phyloP scores from a whole-genome alignment of 2,113 vertebrate species.

The Takifugu bimaculatus region DNA sequence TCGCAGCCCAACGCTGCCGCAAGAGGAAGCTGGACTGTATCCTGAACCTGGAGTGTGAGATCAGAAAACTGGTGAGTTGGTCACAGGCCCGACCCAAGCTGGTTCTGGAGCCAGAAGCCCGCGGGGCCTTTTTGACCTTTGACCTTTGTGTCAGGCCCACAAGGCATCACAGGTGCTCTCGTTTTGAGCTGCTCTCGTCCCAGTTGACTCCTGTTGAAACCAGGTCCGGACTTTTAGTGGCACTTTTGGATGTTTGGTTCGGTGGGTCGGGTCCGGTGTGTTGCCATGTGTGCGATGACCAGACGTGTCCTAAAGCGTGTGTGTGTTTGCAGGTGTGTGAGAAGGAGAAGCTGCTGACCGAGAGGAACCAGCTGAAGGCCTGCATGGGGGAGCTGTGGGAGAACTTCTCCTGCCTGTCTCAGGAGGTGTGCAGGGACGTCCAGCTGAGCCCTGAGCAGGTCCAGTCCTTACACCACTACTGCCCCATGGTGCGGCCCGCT shows the following conservation, averaged over 20 bases:
- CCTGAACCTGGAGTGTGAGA: conserved; percentile 98
- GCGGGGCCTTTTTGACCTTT: not conserved
- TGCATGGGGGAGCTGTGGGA: conserved; percentile 98
- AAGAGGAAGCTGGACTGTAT: conserved; percentile 99
- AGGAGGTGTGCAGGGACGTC: conserved; percentile 95
- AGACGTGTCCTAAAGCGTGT: conserved; percentile 18
- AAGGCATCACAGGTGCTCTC: too few species aligned
- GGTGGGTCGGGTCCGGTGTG: too few species aligned
- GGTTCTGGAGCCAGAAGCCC: too few species aligned
- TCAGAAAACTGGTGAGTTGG: conserved; percentile 86
- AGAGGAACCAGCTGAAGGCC: conserved; percentile 95
- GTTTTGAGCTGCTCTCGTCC: too few species aligned
- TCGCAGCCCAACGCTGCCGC: conserved; percentile 97
- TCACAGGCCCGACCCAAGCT: too few species aligned
- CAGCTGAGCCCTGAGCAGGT: conserved; percentile 94
- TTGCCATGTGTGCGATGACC: too few species aligned
- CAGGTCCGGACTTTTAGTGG: too few species aligned
- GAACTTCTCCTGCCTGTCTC: conserved; percentile 98
- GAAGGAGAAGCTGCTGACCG: conserved; percentile 95
- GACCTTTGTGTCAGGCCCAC: too few species aligned
- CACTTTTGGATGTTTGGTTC: too few species aligned
- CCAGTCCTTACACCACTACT: conserved; percentile 94
- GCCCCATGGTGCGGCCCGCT: conserved; percentile 86
- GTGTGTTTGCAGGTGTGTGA: conserved; percentile 84
- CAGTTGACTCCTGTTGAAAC: too few species aligned